phyloP scores from a whole-genome alignment of 2,888 invertebrate genomes.

The Petrolisthes manimaculis region DNA sequence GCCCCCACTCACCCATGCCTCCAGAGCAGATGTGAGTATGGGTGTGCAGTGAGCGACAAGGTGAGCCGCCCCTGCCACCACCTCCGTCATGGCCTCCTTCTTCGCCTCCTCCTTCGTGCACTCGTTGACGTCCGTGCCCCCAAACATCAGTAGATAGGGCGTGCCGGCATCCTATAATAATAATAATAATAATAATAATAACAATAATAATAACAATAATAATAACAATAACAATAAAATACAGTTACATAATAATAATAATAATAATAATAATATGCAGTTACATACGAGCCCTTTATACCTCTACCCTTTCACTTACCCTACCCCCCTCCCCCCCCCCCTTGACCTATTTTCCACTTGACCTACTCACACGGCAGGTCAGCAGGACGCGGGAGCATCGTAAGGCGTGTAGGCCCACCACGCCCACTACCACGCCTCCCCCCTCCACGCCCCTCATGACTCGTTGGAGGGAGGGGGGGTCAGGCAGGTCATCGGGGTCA shows the following conservation, averaged over 20 bases:
- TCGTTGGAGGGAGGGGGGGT: background rate
- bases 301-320: too few species aligned
- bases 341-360: too few species aligned
- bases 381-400: slow-evolving; percentile 12
- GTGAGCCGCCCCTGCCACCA: slow-evolving; percentile 30
- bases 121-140: slow-evolving; percentile 52
- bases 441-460: slow-evolving; percentile 1
- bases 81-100: slow-evolving; percentile 28
- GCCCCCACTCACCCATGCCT: slow-evolving; percentile 28
- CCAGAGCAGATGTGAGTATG: slow-evolving; percentile 1
- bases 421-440: slow-evolving; percentile 10
- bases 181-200: background rate
- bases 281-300: too few species aligned
- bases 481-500: slow-evolving; percentile 31
- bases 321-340: too few species aligned
- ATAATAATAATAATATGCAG: too few species aligned
- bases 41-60: slow-evolving; percentile 26
- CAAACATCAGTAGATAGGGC: slow-evolving; percentile 37
- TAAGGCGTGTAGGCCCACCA: slow-evolving; percentile 39
- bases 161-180: slow-evolving; percentile 27
- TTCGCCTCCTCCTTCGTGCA: slow-evolving; percentile 25
- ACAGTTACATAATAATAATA: too few species aligned
- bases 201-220: too few species aligned
- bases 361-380: slow-evolving; percentile 23
- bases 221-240: too few species aligned